phyloP scores from a whole-genome alignment of 2,113 vertebrate species.

The Lampris incognitus region DNA sequence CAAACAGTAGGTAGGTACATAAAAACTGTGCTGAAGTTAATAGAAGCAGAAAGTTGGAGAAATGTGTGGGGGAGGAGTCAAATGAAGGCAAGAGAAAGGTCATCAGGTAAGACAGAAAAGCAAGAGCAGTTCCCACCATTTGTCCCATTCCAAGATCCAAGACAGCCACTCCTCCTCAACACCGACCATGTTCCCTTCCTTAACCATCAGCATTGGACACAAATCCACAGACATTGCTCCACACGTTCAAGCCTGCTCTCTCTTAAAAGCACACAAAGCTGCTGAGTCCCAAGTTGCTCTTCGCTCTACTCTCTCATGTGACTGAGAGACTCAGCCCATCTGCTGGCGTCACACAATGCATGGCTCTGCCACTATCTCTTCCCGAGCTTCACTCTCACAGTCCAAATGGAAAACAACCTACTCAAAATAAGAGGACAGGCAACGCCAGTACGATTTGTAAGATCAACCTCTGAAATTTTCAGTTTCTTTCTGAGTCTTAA shows the following conservation, averaged over 20 bases:
- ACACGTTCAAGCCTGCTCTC: not conserved
- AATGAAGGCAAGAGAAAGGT: not conserved
- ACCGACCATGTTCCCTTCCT: conserved; percentile 26
- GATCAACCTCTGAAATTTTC: conserved; percentile 10
- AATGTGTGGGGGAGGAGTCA: not conserved
- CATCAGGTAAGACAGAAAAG: not conserved
- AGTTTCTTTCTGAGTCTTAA: conserved; percentile 43
- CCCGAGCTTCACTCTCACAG: not conserved
- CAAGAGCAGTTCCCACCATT: conserved; percentile 44
- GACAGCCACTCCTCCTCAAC: not conserved
- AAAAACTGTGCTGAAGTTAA: no score
- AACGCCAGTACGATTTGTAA: not conserved
- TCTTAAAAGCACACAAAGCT: not conserved
- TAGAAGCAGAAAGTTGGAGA: not conserved
- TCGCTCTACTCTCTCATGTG: not conserved
- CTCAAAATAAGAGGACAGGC: not conserved
- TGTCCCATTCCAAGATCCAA: conserved; percentile 12
- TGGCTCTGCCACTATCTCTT: not conserved
- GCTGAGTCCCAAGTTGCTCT: not conserved
- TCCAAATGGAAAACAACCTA: conserved; percentile 1
- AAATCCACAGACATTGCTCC: not conserved
- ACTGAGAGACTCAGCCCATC: not conserved
- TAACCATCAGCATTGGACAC: not conserved
- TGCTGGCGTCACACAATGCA: not conserved
- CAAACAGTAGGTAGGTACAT: no score